Evolutionary conservation across 2,113 vertebrate species (phyloP), one percentile per base, ranked within the genome.

Genomic region (Megaceryle torquata): DNA sequence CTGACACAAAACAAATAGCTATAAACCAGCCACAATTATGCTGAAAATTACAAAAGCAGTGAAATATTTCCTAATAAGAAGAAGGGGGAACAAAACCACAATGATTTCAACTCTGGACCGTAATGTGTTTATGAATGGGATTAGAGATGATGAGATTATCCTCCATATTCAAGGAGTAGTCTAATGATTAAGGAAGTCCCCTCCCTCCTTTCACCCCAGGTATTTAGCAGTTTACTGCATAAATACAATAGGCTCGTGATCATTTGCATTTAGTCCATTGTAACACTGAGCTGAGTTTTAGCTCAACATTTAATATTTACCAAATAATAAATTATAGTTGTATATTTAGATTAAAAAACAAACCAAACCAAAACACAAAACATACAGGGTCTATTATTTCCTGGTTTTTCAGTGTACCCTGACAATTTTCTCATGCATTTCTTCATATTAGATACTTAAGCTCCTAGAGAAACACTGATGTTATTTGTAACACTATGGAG

Each of bases 1-100:
- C 53, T 93, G 94, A 92, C 91, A 96, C 64, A 86, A 95, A 95
- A 86, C 74, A 92, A 95, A 91, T 92, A 89, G 69, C 83, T 82
- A 71, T 79, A 93, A 92, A 92, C 56, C 81, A 82, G 72, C 33
- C 29, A 79, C 65, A 86, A 33, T 75, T 86, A 92, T 0, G 0
- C 43, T 92, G 89, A 83, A 93, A 95, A 93, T 95, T 75, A 69
- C 80, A 70, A n/a, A 41, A 86, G 83, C 60, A 68, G 39, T 46
- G 80, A 93, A 88, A 59, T 71, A 86, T 81, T 93, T 91, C 41
- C 60, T 78, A 70, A 51, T 10, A 71, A 80, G 29, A 78, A 81
- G 3, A 31, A 48, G 8, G 13, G 10, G 33, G 14, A 82, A 65
- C 46, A 60, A 94, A 94, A 78, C 71, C 72, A 68, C 57, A 79